Conservation (phyloP, 1,140 invertebrate genomes). For the Heliconius hewitsoni region DNA sequence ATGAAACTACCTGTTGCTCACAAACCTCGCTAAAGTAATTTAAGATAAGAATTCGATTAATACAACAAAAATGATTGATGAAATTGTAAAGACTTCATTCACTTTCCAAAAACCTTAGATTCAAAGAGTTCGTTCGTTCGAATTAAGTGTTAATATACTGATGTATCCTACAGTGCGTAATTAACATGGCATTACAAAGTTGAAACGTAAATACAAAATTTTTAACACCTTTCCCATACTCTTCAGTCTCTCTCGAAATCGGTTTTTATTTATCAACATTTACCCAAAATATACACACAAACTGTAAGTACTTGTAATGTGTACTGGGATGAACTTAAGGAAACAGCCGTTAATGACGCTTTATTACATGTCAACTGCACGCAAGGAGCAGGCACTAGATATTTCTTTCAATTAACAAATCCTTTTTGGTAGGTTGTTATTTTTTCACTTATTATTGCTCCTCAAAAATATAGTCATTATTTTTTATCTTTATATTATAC, state of each 20-base stretch:
- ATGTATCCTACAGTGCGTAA: background rate
- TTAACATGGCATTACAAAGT: conserved; percentile 34
- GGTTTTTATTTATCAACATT: conserved; percentile 30
- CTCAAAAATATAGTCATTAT: too few species aligned
- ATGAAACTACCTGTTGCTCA: background rate
- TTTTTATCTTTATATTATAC: too few species aligned
- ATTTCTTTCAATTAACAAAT: background rate
- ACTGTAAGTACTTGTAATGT: background rate
- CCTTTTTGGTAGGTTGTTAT: background rate
- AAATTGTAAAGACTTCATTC: background rate
- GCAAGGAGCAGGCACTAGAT: background rate
- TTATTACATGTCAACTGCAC: background rate
- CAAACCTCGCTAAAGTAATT: background rate
- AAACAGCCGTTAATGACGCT: background rate
- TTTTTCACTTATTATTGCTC: background rate
- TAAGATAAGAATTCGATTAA: background rate
- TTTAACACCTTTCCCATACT: conserved; percentile 51
- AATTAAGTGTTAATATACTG: background rate
- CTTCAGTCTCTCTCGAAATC: conserved; percentile 25
- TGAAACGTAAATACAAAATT: conserved; percentile 41
- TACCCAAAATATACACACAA: background rate
- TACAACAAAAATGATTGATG: too few species aligned
- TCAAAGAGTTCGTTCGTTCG: too few species aligned
- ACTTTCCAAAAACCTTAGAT: background rate
- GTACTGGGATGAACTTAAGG: background rate